A percentile compares a stretch with the other conserved stretches of the same genome.
Evolutionary conservation across 2,888 invertebrate species (phyloP).

Genomic region (Sinelater perroti): DNA sequence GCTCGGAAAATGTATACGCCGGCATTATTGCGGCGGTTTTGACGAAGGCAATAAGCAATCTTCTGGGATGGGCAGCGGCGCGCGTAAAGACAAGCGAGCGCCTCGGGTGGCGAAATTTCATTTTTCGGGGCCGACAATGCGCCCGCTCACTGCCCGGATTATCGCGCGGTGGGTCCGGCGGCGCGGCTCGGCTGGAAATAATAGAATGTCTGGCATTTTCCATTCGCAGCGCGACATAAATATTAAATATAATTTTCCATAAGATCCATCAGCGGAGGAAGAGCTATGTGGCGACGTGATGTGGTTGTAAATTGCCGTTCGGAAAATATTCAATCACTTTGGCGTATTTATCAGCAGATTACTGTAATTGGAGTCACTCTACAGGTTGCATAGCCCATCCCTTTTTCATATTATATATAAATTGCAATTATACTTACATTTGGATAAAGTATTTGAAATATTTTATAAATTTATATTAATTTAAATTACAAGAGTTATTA

Average conservation of each 20-base stretch:
- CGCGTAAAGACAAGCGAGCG: constrained; percentile 38
- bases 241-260: constrained; percentile 55
- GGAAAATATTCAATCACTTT: too few species aligned
- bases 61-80: constrained; percentile 36
- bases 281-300: constrained; percentile 50
- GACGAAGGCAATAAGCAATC: constrained; percentile 40
- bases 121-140: constrained; percentile 36
- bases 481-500: too few species aligned
- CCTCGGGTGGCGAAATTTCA: constrained; percentile 38
- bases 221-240: constrained; percentile 49
- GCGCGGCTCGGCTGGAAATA: constrained; percentile 46
- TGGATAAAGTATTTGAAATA: too few species aligned
- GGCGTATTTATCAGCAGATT: too few species aligned
- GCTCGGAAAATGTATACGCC: constrained; percentile 24
- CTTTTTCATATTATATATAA: too few species aligned
- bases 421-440: too few species aligned
- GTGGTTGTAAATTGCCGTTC: constrained; percentile 53
- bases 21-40: constrained; percentile 40
- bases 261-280: constrained; percentile 47
- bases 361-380: too few species aligned
- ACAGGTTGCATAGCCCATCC: too few species aligned
- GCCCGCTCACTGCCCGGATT: constrained; percentile 23
- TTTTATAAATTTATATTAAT: too few species aligned
- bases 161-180: constrained; percentile 30
- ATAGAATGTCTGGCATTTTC: constrained; percentile 47